Evolutionary conservation across 2,113 vertebrate species (phyloP).

Genomic region (Ceuthmochares aereus): DNA sequence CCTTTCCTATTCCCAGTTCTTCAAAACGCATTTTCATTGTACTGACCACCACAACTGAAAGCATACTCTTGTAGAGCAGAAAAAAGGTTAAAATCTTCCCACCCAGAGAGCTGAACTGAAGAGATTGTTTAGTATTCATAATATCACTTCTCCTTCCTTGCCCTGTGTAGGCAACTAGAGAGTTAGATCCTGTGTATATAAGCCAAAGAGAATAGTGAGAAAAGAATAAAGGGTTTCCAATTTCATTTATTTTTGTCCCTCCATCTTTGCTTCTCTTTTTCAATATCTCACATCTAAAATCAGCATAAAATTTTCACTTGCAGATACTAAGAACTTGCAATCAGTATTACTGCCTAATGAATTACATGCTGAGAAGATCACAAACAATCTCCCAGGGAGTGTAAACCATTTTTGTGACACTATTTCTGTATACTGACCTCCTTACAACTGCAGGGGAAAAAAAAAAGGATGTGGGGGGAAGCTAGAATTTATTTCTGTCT

Average conservation of each 20-base stretch:
- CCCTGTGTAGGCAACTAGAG: not conserved
- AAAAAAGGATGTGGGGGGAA: not conserved
- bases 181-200: not conserved
- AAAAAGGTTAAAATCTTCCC: not conserved
- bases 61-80: not conserved
- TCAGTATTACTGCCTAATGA: not conserved
- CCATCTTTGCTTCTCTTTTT: not conserved
- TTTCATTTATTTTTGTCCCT: not conserved
- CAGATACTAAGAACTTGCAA: not conserved
- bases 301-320: not conserved
- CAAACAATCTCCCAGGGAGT: not conserved
- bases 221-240: not conserved
- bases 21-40: not conserved
- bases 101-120: not conserved
- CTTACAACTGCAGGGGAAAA: not conserved
- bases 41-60: not conserved
- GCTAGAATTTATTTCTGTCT: not conserved
- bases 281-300: not conserved
- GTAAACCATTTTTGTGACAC: not conserved
- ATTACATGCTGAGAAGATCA: not conserved
- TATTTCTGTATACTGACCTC: not conserved
- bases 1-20: not conserved
- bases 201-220: not conserved
- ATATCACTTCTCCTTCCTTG: not conserved
- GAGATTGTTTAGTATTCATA: not conserved